A percentile compares a stretch with the other conserved stretches of the same genome.
phyloP scores from a whole-genome alignment of 1,140 invertebrate species.

The Tetramorium simillimum region DNA sequence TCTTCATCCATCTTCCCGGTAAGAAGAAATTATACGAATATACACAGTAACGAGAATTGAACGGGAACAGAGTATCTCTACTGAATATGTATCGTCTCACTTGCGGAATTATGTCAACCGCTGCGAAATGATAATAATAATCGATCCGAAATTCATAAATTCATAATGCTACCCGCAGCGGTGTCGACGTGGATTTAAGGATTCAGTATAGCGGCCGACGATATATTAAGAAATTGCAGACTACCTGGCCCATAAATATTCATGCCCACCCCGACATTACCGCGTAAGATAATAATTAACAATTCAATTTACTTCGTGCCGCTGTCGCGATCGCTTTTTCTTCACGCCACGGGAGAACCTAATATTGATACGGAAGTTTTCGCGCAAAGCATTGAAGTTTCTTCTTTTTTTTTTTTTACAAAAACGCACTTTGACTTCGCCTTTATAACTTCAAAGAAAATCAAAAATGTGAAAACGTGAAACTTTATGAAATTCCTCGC shows the following conservation, averaged over 20 bases:
- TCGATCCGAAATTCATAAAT: constrained; percentile 48
- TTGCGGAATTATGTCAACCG: constrained; percentile 9
- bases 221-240: constrained; percentile 58
- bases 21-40: not conserved
- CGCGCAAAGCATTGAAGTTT: not conserved
- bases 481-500: not conserved
- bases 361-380: constrained; percentile 29
- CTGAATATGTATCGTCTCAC: not conserved
- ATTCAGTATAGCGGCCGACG: constrained; percentile 18
- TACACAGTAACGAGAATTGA: not conserved
- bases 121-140: constrained; percentile 13
- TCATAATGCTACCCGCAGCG: constrained; percentile 18
- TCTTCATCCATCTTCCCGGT: not conserved
- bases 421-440: not conserved
- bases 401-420: not conserved
- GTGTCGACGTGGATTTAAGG: constrained; percentile 35
- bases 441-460: not conserved
- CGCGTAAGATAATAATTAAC: constrained; percentile 51
- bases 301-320: constrained; percentile 53
- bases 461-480: not conserved
- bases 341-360: not conserved
- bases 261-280: constrained; percentile 11
- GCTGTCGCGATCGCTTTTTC: constrained; percentile 1
- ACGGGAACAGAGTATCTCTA: not conserved
- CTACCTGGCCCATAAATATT: constrained; percentile 55